phyloP scores from a whole-genome alignment of 2,113 vertebrate species.

The Pygoscelis antarcticus region DNA sequence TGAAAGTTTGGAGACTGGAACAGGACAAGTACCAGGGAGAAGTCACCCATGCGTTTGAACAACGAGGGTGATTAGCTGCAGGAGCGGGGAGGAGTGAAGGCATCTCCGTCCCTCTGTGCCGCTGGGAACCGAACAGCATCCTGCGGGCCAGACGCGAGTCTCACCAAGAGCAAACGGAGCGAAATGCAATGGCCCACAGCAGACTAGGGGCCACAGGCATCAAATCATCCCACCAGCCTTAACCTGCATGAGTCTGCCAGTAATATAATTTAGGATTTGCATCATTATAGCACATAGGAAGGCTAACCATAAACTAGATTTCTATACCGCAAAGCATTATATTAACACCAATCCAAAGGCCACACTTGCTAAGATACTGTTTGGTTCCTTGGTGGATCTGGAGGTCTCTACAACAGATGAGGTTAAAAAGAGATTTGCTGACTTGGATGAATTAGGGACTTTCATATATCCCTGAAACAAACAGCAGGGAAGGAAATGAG shows the following conservation, averaged over 20 bases:
- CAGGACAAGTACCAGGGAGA: background rate
- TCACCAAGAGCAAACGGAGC: background rate
- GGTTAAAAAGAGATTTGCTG: background rate
- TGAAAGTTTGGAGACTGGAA: background rate
- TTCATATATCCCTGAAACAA: background rate
- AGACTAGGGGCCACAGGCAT: background rate
- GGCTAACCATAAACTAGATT: background rate
- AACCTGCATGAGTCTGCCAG: background rate
- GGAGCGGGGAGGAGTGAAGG: background rate
- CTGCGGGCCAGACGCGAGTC: background rate
- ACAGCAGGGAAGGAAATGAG: background rate
- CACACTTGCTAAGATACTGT: background rate
- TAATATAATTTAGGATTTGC: background rate
- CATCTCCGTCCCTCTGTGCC: background rate
- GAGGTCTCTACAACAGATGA: background rate
- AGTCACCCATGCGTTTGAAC: accelerated
- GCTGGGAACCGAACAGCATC: background rate
- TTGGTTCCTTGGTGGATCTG: background rate
- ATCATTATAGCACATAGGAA: background rate
- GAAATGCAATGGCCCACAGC: background rate
- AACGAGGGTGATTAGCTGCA: accelerated
- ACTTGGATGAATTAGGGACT: background rate
- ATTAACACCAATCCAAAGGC: background rate
- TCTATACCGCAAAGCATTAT: background rate
- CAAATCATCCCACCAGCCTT: background rate